A percentile compares a stretch with the other conserved stretches of the same genome.
These are phyloP conservation scores for Drosophila helvetica DNA, from an alignment of 2,888 invertebrate species.

Conservation along the genomic window DNA sequence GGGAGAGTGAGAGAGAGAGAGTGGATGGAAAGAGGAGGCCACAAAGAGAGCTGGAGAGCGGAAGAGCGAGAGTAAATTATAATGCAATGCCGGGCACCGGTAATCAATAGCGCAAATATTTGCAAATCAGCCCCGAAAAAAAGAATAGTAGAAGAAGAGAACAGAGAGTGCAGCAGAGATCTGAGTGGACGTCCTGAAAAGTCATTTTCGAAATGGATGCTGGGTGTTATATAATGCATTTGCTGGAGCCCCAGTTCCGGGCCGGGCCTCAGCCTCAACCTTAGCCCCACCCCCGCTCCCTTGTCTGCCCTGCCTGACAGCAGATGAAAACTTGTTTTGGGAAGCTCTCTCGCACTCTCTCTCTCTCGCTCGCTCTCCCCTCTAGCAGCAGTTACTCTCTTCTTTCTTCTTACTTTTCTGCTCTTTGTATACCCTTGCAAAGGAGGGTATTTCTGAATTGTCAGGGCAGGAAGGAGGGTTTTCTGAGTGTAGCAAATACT, in stretches of 20 bases:
- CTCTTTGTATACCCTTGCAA: constrained; percentile 4
- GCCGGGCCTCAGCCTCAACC: background rate
- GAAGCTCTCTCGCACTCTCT: constrained; percentile 14
- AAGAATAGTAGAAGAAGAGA: background rate
- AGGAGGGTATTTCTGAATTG: background rate
- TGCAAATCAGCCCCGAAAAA: constrained; percentile 57
- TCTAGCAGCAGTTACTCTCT: constrained; percentile 14
- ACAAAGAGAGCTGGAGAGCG: background rate
- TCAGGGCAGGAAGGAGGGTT: no score
- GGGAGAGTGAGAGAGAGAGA: background rate
- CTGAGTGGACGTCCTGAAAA: constrained; percentile 4
- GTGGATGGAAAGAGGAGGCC: constrained; percentile 25
- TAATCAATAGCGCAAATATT: constrained; percentile 77
- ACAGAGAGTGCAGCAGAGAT: background rate
- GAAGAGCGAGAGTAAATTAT: constrained; percentile 1
- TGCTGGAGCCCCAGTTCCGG: background rate
- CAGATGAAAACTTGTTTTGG: constrained; percentile 60
- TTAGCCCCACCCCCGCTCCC: constrained; percentile 40
- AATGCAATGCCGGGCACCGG: constrained; percentile 40
- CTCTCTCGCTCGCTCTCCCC: background rate
- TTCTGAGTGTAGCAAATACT: no score
- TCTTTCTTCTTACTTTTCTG: constrained; percentile 2
- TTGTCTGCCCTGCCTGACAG: constrained; percentile 43
- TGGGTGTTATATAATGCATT: constrained; percentile 61
- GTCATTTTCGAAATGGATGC: constrained; percentile 30